Base-by-base conservation (phyloP, 2,113 vertebrate species). In the Cinclus mexicanus region DNA sequence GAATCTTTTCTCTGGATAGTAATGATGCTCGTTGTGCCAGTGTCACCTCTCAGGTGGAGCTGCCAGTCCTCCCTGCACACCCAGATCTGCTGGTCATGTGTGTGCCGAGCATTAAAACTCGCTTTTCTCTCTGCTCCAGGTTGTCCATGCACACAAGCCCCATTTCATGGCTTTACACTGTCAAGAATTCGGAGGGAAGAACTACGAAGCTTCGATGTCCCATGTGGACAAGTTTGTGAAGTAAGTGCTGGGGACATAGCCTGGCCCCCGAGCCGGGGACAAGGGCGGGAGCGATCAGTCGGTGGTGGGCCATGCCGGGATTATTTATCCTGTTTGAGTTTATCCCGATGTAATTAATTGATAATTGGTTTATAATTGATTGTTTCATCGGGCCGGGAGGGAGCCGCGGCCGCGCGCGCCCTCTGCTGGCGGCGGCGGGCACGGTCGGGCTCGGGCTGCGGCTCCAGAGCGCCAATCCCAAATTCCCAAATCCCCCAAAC, bases 121-220 rank as follows among this genome's bases (percentile, higher is more conserved):
- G 5, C 57, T 19, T 24, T 2, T 67, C 59, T 87, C 29, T 77
- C 37, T 71, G 29, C 97, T 90, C 1, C 98, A 99, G 99, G 98
- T 98, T 21, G 98, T 99, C 46, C 99, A 99, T 47, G 57, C 98
- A 9, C 98, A 99, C 82, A 99, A 98, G 94, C 99, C 99, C 15
- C 98, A 99, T 93, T 99, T 99, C 96, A 96, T 99, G 98, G 99
- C 99, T 33, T 80, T 99, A 83, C 99, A 99, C 98, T 99, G 99
- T 97, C 99, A 99, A 83, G 99, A 99, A 83, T 99, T 99, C 7
- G 99, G 99, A 16, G 99, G 99, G 75, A 99, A 99, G 95, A 99
- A 99, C 95, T 99, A 98, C 0, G 98, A 99, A 96, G 98, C 98
- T 41, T 99, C 99, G 75, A 99, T 99, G 99, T 97, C 98, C 31